phyloP scores from a whole-genome alignment of 2,113 vertebrate species.

The Crotalus viridis region DNA sequence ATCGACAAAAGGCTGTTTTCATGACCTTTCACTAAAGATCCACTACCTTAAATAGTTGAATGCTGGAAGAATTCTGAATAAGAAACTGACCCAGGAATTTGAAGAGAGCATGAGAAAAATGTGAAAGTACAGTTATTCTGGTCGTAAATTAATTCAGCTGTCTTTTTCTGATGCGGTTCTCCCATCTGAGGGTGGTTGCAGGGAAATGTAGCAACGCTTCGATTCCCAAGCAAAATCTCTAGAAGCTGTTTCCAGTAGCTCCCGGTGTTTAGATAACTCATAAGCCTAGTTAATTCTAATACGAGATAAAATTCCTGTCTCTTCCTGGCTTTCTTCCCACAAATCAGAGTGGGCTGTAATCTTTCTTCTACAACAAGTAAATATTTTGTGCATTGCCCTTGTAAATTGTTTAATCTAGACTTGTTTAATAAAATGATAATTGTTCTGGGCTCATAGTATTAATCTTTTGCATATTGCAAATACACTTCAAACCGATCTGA shows the following conservation, averaged over 20 bases:
- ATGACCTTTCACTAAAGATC: conserved; percentile 4
- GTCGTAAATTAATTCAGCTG: background rate
- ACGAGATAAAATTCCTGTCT: background rate
- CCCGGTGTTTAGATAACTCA: background rate
- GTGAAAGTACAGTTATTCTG: background rate
- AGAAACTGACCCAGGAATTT: background rate
- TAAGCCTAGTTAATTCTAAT: background rate
- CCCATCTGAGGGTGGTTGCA: rapidly evolving
- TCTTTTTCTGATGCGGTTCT: background rate
- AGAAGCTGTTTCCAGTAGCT: background rate
- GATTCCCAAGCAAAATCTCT: background rate
- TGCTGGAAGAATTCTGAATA: background rate
- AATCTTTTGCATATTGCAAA: background rate
- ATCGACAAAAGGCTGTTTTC: background rate
- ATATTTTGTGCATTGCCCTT: background rate
- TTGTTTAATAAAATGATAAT: conserved; percentile 5
- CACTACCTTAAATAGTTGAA: background rate
- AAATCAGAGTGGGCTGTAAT: background rate
- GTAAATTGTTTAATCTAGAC: background rate
- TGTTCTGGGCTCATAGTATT: background rate
- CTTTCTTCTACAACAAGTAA: background rate
- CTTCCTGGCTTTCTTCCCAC: background rate
- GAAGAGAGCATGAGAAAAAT: background rate
- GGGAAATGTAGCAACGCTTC: background rate
- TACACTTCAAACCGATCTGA: background rate